phyloP scores from a whole-genome alignment of 1,140 invertebrate genomes.

The Atopsyche davidsoni region DNA sequence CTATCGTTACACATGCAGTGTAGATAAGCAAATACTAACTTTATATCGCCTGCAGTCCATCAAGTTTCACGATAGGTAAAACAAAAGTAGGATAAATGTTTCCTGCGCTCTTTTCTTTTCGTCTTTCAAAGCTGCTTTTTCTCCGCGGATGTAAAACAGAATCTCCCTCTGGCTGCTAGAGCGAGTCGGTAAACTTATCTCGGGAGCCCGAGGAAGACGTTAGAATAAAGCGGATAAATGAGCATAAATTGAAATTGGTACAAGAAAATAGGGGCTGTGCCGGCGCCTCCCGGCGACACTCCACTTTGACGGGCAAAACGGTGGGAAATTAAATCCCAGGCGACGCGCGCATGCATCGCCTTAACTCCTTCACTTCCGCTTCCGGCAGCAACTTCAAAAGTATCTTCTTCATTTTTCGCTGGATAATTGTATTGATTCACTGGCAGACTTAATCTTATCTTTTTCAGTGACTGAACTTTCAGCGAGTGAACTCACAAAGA shows the following conservation, averaged over 20 bases:
- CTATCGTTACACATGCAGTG: too few relatives aligned
- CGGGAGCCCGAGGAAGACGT: conserved; percentile 20
- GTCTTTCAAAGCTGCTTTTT: too few relatives aligned
- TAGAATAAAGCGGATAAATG: conserved; percentile 28
- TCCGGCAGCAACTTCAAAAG: too few relatives aligned
- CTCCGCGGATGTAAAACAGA: too few relatives aligned
- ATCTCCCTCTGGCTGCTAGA: too few relatives aligned
- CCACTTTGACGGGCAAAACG: conserved; percentile 25
- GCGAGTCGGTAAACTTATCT: conserved; percentile 12
- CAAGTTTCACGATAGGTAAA: too few relatives aligned
- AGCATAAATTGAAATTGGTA: conserved; percentile 31
- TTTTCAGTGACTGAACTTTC: not conserved
- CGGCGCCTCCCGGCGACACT: conserved; percentile 10
- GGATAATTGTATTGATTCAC: not conserved
- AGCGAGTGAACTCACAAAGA: not conserved
- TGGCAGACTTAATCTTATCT: not conserved
- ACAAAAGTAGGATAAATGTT: too few relatives aligned
- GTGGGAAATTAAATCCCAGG: conserved; percentile 27
- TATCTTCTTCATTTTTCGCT: not conserved
- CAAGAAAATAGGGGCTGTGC: conserved; percentile 23
- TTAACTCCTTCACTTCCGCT: not conserved
- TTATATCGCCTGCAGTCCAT: too few relatives aligned
- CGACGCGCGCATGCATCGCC: not conserved
- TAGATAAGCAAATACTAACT: too few relatives aligned
- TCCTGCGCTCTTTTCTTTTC: too few relatives aligned